These are phyloP conservation scores for Amphipoea lucens DNA, from an alignment of 2,888 invertebrate species.

Conservation along the genomic window DNA sequence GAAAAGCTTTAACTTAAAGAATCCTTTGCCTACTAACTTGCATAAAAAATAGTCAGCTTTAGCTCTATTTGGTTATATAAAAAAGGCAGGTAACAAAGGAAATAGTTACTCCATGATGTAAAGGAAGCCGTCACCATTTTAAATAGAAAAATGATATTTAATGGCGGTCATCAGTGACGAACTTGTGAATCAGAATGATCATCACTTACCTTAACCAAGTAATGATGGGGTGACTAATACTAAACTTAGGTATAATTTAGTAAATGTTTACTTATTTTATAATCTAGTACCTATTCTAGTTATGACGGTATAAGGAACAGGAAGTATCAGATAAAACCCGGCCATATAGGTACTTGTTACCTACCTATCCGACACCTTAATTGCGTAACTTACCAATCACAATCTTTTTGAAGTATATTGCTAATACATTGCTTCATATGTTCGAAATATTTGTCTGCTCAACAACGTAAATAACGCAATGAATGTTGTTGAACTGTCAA, in stretches of 20 bases:
- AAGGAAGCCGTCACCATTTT: conserved; percentile 18
- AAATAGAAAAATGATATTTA: conserved; percentile 18
- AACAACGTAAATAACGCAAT: no score
- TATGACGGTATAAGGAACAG: conserved; percentile 7
- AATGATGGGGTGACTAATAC: conserved; percentile 39
- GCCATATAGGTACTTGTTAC: background rate
- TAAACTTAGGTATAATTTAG: background rate
- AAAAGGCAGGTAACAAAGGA: background rate
- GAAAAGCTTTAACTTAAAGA: background rate
- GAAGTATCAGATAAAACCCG: background rate
- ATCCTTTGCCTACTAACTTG: background rate
- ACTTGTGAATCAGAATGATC: conserved; percentile 42
- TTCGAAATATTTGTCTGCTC: no score
- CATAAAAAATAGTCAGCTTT: background rate
- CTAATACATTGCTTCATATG: no score
- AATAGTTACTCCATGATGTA: conserved; percentile 6
- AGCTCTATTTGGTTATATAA: background rate
- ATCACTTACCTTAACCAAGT: conserved; percentile 32
- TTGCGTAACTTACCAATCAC: no score
- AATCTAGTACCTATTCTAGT: background rate
- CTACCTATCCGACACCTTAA: background rate
- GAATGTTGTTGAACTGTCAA: no score
- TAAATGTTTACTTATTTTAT: background rate
- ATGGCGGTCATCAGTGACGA: conserved; percentile 32
- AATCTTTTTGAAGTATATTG: no score